These are phyloP conservation scores for Cynoglossus semilaevis DNA, from an alignment of 2,113 vertebrate genomes.

Conservation along the genomic window DNA sequence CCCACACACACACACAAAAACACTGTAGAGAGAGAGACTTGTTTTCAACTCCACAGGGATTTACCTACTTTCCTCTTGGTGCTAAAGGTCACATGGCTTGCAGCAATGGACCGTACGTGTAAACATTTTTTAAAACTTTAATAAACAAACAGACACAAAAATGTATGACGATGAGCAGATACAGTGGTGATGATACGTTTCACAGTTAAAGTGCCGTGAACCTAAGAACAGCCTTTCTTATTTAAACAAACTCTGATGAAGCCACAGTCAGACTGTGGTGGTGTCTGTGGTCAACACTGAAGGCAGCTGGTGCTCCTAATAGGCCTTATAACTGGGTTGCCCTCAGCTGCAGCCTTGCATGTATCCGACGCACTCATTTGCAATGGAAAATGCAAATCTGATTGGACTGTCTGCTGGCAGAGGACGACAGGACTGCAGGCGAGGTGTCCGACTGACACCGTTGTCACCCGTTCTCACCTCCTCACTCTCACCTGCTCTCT, in stretches of 20 bases:
- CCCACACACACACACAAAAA: slow-evolving; percentile 18
- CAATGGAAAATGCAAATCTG: slow-evolving; percentile 72
- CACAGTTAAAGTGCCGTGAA: slow-evolving; percentile 29
- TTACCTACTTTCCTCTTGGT: slow-evolving; percentile 53
- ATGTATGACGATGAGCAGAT: slow-evolving; percentile 1
- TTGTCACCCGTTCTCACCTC: slow-evolving; percentile 19
- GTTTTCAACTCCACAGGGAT: slow-evolving; percentile 48
- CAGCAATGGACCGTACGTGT: background rate
- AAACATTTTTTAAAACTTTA: slow-evolving; percentile 17
- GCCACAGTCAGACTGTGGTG: slow-evolving; percentile 14
- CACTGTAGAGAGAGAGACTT: slow-evolving; percentile 33
- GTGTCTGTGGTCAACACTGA: slow-evolving; percentile 32
- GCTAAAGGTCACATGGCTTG: slow-evolving; percentile 49
- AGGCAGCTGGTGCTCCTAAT: slow-evolving; percentile 55
- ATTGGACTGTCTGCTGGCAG: slow-evolving; percentile 40
- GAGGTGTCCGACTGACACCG: slow-evolving; percentile 14
- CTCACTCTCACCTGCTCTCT: slow-evolving; percentile 23
- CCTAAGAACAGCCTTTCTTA: slow-evolving; percentile 35
- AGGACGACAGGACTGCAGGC: slow-evolving; percentile 39
- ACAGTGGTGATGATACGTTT: slow-evolving; percentile 21
- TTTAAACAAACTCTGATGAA: slow-evolving; percentile 18
- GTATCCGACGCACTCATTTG: slow-evolving; percentile 53
- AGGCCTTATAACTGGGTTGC: slow-evolving; percentile 51
- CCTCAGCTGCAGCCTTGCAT: slow-evolving; percentile 41
- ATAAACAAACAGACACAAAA: slow-evolving; percentile 24